phyloP scores from a whole-genome alignment of 2,113 vertebrate species.

The Myrmecobius fasciatus region DNA sequence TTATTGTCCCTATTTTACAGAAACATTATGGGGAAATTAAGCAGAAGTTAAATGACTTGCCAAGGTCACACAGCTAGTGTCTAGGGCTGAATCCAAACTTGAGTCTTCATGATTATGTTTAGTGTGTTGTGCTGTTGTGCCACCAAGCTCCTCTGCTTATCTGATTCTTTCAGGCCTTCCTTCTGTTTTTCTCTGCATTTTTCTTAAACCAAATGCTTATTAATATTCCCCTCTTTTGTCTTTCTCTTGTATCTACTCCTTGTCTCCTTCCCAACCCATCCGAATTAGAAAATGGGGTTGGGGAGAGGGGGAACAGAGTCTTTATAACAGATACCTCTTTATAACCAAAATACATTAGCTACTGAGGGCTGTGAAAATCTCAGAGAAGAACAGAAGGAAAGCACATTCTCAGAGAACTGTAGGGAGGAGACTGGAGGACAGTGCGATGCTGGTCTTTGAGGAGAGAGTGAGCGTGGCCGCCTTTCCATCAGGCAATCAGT shows the following conservation, averaged over 20 bases:
- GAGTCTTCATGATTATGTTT: not conserved
- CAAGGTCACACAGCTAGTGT: not conserved
- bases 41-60: not conserved
- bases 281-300: not conserved
- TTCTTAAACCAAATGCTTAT: not conserved
- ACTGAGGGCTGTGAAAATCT: not conserved
- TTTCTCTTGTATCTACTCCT: not conserved
- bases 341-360: not conserved
- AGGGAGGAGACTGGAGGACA: not conserved
- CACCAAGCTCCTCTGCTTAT: not conserved
- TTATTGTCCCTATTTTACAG: not conserved
- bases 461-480: too few relatives aligned
- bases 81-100: not conserved
- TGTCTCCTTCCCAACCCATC: not conserved
- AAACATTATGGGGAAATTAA: not conserved
- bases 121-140: not conserved
- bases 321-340: not conserved
- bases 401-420: not conserved
- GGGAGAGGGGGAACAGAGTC: not conserved
- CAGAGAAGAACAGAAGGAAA: not conserved
- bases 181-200: not conserved
- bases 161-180: not conserved
- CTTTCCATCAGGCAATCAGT: too few relatives aligned
- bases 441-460: not conserved
- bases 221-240: not conserved